phyloP scores from a whole-genome alignment of 2,113 vertebrate species.

The Callionymus lyra region DNA sequence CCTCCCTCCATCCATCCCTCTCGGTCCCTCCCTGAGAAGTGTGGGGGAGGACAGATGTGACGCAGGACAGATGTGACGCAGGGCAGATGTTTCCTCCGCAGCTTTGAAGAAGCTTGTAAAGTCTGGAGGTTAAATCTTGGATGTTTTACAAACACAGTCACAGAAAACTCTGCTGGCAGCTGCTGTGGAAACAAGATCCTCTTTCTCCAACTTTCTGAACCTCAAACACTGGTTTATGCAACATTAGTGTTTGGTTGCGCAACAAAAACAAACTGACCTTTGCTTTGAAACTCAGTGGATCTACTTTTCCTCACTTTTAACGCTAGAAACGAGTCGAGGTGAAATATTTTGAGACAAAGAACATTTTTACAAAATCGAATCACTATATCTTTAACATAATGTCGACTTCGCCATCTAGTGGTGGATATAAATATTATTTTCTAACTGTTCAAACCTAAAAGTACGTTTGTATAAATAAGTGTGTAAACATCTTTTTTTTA shows the following conservation, averaged over 20 bases:
- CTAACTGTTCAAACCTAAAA: too few species aligned
- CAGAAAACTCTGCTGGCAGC: conserved; percentile 13
- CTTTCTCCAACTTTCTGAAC: conserved; percentile 7
- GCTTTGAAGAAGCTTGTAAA: conserved; percentile 43
- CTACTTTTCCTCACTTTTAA: too few species aligned
- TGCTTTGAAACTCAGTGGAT: background rate
- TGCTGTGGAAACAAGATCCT: conserved; percentile 21
- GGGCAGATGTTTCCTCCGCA: conserved; percentile 48
- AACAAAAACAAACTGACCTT: conserved; percentile 22
- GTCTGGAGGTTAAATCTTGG: conserved; percentile 15
- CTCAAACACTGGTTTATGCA: conserved; percentile 17
- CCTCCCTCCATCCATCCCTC: too few species aligned
- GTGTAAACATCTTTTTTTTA: too few species aligned
- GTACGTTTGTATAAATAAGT: too few species aligned
- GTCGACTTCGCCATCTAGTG: too few species aligned
- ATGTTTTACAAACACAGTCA: conserved; percentile 11
- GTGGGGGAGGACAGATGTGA: conserved; percentile 45
- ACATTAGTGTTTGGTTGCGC: conserved; percentile 1
- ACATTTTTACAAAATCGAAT: too few species aligned
- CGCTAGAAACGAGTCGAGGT: too few species aligned
- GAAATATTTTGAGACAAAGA: too few species aligned
- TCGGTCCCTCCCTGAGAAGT: conserved; percentile 30
- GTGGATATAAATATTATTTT: too few species aligned
- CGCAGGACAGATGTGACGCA: conserved; percentile 41
- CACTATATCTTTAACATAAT: too few species aligned